A percentile compares a stretch with the other conserved stretches of the same genome.
These are phyloP conservation scores for Coptotermes formosanus DNA, from an alignment of 1,140 invertebrate species.

Conservation along the genomic window DNA sequence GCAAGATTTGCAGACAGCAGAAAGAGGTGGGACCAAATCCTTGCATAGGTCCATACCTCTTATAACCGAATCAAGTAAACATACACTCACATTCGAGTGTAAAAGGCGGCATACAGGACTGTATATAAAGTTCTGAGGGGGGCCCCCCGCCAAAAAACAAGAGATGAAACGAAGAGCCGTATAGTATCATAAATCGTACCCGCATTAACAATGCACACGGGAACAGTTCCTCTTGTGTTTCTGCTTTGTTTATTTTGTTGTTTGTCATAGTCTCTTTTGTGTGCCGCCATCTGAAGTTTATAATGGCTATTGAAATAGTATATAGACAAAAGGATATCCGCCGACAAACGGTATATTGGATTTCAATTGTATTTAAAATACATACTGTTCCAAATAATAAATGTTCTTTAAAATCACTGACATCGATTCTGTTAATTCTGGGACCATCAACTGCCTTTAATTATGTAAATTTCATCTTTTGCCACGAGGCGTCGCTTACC, in stretches of 20 bases:
- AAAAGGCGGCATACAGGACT: not conserved
- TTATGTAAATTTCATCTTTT: too few species aligned
- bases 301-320: not conserved
- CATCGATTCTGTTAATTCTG: too few species aligned
- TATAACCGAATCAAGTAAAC: conserved; percentile 1
- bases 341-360: not conserved
- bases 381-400: not conserved
- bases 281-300: not conserved
- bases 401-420: not conserved
- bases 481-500: too few species aligned
- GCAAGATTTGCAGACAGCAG: conserved; percentile 7
- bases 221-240: not conserved
- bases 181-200: not conserved
- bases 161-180: not conserved
- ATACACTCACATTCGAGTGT: not conserved
- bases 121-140: not conserved
- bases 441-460: too few species aligned
- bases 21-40: not conserved
- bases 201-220: conserved; percentile 9
- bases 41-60: not conserved
- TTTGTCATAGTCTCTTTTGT: not conserved
- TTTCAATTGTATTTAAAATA: not conserved
- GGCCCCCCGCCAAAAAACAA: not conserved
- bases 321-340: not conserved
- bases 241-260: not conserved